Evolutionary conservation across 2,797 vertebrate species (phyloP), one percentile per base, ranked within the genome.

Genomic region (Remorina albescens): DNA sequence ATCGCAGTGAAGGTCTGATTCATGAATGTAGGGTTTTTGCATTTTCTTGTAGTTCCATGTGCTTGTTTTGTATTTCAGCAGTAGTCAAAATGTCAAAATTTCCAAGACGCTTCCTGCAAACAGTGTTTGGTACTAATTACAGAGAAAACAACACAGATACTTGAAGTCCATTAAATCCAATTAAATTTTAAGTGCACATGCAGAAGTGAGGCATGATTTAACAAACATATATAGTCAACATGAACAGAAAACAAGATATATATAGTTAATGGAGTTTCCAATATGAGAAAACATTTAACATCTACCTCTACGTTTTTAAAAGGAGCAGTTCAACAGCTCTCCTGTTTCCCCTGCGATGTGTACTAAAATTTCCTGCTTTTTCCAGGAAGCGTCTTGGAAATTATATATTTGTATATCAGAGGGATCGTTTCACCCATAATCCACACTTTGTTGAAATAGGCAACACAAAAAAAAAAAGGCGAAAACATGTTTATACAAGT

Each of bases 401-500:
- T 37, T 12, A 39, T 15, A 3, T 13, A n/a, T 41, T 10, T 57
- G 11, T 50, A 18, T n/a, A 46, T 61, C 18, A 19, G 5, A 4
- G 15, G 21, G 62, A 16, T n/a, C 23, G 13, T 72, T 36, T 44
- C 51, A 56, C 23, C 70, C 4, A 67, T 66, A 56, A 61, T 56
- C 8, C n/a, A 32, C 46, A 60, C 19, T 59, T 68, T 51, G 46
- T 39, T 39, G 34, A 76, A 44, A 47, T 34, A 13, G 62, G 66
- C n/a, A 49, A 44, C 28, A 63, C 12, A 50, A 49, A 54, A n/a
- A n/a, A n/a, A n/a, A n/a, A n/a, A 74, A 25, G 25, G 51, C 19
- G 57, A 30, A 61, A 64, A 71, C 13, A 55, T 12, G 46, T 39
- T 55, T 55, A 54, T 50, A 67, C 44, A 67, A 70, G 13, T 4